Percentiles rank a stretch among this genome's conserved stretches.
phyloP scores from a whole-genome alignment of 1,140 invertebrate species.

The Nomia melanderi region DNA sequence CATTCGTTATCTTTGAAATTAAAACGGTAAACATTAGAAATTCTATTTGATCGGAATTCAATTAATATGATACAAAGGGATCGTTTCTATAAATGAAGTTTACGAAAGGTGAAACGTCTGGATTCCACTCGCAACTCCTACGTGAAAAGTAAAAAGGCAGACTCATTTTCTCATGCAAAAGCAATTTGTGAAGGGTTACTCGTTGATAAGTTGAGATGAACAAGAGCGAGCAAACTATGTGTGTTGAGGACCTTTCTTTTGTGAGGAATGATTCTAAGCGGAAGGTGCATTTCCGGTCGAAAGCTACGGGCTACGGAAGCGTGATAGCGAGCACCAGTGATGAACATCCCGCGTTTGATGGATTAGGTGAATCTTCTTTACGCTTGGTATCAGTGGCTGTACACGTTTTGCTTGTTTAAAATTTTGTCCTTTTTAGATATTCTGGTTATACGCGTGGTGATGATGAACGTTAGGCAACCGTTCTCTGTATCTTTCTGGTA shows the following conservation, averaged over 20 bases:
- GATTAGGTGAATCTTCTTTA: not conserved
- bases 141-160: not conserved
- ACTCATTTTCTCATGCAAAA: conserved; percentile 43
- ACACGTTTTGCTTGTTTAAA: no score
- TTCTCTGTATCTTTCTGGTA: no score
- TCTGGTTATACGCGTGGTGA: no score
- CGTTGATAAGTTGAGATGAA: not conserved
- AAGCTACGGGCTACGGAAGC: not conserved
- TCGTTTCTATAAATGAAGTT: no score
- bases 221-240: conserved; percentile 1
- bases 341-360: not conserved
- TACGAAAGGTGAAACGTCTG: conserved; percentile 27
- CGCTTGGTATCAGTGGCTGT: not conserved
- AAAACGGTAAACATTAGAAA: not conserved
- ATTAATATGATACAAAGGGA: no score
- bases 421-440: no score
- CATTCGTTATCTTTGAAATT: not conserved
- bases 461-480: no score
- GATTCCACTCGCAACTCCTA: conserved; percentile 10
- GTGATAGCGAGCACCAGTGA: conserved; percentile 5
- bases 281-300: not conserved
- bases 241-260: not conserved
- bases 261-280: not conserved
- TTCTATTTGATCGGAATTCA: not conserved
- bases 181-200: conserved; percentile 5